Evolutionary conservation across 2,113 vertebrate genomes (phyloP).

Genomic region (Fregetta grallaria): DNA sequence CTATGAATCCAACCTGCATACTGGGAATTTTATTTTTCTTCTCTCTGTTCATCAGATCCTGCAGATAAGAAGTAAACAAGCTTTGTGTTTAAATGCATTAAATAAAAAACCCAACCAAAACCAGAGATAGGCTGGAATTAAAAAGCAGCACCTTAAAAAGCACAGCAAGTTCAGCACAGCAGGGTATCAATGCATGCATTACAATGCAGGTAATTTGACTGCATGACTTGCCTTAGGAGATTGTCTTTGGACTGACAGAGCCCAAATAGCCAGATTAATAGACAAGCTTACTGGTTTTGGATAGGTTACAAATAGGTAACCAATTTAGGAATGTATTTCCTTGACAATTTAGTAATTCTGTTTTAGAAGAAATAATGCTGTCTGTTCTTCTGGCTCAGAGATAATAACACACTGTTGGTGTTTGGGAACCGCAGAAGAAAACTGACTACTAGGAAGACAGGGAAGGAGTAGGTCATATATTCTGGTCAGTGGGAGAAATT

Average conservation of each 20-base stretch:
- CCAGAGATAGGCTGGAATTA: neutral
- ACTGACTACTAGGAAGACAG: neutral
- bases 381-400: neutral
- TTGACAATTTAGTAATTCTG: neutral
- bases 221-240: neutral
- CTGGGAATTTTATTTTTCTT: slow-evolving; percentile 97
- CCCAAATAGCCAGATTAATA: neutral
- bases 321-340: neutral
- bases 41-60: slow-evolving; percentile 99
- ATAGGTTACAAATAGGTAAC: neutral
- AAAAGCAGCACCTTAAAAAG: neutral
- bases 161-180: neutral
- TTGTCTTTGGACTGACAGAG: neutral
- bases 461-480: neutral
- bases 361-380: neutral
- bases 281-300: neutral
- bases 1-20: slow-evolving; percentile 99
- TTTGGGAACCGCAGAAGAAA: neutral
- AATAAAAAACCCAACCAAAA: neutral
- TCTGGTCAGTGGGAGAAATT: neutral
- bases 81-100: neutral
- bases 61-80: neutral
- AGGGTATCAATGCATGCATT: neutral
- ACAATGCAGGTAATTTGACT: neutral
- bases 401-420: neutral